Evolutionary conservation across 2,888 invertebrate species (phyloP), one percentile per base, ranked within the genome.

Genomic region (Phortica okadai): DNA sequence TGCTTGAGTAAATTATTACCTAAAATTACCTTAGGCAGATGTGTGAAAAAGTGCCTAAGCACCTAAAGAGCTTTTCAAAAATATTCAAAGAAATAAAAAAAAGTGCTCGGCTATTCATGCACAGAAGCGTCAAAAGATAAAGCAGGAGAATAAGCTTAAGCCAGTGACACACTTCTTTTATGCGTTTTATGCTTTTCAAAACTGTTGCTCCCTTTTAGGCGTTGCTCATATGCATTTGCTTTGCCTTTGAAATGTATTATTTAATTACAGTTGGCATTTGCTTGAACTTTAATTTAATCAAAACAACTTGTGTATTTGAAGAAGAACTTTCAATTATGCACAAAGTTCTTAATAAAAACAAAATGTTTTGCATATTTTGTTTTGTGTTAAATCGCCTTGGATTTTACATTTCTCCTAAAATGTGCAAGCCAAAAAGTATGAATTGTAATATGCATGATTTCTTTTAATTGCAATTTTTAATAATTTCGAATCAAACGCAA

Each of bases 1-100:
- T 45, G 67, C 45, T 67, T 67, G 44, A 67, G 45, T 67, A 67
- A 67, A 67, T 67, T 67, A 67, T 67, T 67, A 21, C 67, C 45
- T 67, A 67, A 67, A 67, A 67, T 67, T 67, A 67, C 67, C 67
- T 67, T 16, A 67, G 67, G 67, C 67, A 67, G 44, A 67, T 67
- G 67, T 67, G 67, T 21, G 42, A 44, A 67, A 67, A 67, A 67
- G 67, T 67, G 41, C 44, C 67, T 67, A 21, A 67, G 67, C 67
- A 16, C 44, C 21, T 45, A 45, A 67, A 67, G 14, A 14, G 45
- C 67, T 44, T 67, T 67, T 44, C 7, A 16, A 62, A 25, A 25
- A 25, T 1, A 16, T 59, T 16, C 6, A 62, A 10, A 62, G 21
- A 25, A 7, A 50, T 11, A 50, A 50, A 50, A 50, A 45, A 50